Percentiles rank a stretch among this genome's conserved stretches.
Evolutionary conservation across 2,888 invertebrate genomes (phyloP).

Genomic region (Orchesella flavescens): DNA sequence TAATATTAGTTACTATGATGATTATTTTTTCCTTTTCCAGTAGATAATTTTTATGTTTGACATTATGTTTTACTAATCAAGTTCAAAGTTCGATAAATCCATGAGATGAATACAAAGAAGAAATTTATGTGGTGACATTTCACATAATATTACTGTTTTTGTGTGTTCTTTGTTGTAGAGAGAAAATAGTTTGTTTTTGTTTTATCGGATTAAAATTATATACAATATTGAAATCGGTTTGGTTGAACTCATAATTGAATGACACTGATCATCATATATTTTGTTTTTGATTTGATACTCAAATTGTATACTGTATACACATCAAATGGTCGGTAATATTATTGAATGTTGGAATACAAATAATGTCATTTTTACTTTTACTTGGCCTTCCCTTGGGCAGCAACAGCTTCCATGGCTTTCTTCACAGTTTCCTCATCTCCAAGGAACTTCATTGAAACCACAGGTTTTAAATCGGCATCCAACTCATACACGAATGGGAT

Average conservation of each 20-base stretch:
- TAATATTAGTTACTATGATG: no score
- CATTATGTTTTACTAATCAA: background rate
- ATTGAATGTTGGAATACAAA: no score
- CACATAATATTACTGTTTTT: no score
- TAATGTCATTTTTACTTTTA: no score
- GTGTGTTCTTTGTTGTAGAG: no score
- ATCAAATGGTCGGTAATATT: background rate
- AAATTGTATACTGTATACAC: no score
- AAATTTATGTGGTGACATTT: no score
- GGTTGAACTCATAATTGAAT: conserved; percentile 51
- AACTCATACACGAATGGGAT: conserved; percentile 87
- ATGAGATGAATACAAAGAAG: conserved; percentile 4
- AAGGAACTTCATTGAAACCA: conserved; percentile 83
- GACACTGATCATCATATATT: conserved; percentile 34
- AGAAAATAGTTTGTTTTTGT: conserved; percentile 2
- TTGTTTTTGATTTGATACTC: background rate
- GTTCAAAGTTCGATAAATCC: background rate
- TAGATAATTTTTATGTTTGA: background rate
- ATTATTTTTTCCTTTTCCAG: background rate
- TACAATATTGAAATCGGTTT: conserved; percentile 7
- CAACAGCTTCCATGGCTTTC: conserved; percentile 84
- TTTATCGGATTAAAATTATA: background rate
- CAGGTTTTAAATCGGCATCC: conserved; percentile 81
- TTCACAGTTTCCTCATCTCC: conserved; percentile 85
- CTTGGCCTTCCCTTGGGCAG: conserved; percentile 86